phyloP scores from a whole-genome alignment of 2,113 vertebrate species.

The Sturnira hondurensis region DNA sequence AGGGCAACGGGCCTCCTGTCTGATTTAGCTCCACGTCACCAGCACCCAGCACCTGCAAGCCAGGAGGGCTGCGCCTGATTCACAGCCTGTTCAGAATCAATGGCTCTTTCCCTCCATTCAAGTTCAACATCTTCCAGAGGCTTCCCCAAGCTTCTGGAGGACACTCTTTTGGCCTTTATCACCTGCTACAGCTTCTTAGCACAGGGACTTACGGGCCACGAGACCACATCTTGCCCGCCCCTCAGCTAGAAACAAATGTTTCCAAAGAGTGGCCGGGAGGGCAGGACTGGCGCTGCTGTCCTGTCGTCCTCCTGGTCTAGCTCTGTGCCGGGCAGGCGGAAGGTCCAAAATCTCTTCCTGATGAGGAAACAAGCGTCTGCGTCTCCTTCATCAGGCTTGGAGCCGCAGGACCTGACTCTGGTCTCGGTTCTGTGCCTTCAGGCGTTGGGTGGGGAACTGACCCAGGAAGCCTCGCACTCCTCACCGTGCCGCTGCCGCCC shows the following conservation, averaged over 20 bases:
- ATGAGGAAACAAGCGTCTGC: neutral
- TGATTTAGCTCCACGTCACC: no score
- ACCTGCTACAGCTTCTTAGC: neutral
- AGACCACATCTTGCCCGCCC: no score
- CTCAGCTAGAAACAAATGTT: neutral
- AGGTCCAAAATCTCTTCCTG: neutral
- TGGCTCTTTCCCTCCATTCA: no score
- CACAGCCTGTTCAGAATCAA: no score
- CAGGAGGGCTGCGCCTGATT: no score
- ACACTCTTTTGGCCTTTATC: neutral
- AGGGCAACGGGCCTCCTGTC: no score
- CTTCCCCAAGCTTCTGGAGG: neutral
- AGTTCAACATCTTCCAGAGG: no score
- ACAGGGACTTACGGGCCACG: rapidly evolving
- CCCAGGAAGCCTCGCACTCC: rapidly evolving
- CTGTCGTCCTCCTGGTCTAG: neutral
- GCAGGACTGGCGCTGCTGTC: no score
- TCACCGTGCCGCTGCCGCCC: rapidly evolving
- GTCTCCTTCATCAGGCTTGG: neutral
- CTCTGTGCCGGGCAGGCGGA: neutral
- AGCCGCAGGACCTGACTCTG: neutral
- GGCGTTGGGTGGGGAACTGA: neutral
- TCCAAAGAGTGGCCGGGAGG: rapidly evolving
- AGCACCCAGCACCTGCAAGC: no score
- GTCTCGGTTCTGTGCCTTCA: rapidly evolving